A percentile compares a stretch with the other conserved stretches of the same genome.
Conservation (phyloP, 2,888 invertebrate species). For the Hydriomena furcata region DNA sequence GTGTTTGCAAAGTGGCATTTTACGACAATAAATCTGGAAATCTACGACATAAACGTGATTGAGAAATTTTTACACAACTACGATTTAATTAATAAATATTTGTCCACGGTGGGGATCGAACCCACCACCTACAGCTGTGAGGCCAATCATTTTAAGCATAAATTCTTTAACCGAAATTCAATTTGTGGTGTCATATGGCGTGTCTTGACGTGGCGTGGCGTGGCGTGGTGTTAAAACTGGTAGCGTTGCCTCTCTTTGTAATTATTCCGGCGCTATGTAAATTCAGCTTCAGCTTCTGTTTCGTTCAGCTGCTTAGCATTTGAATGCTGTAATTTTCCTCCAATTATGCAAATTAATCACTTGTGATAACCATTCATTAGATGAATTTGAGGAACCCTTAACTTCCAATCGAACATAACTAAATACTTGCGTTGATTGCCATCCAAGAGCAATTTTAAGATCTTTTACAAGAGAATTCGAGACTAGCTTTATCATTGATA, state of each 20-base stretch:
- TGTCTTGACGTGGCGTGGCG: background rate
- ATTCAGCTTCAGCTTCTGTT: slow-evolving; percentile 46
- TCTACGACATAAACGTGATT: too few relatives aligned
- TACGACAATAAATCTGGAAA: too few relatives aligned
- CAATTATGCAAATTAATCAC: slow-evolving; percentile 68
- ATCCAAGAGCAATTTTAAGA: background rate
- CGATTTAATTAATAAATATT: too few relatives aligned
- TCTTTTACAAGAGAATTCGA: background rate
- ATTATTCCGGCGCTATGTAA: slow-evolving; percentile 54
- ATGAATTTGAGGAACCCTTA: slow-evolving; percentile 39
- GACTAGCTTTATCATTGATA: too few relatives aligned
- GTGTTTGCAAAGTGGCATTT: too few relatives aligned
- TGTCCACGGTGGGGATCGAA: too few relatives aligned
- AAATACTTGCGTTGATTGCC: slow-evolving; percentile 10
- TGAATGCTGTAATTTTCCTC: slow-evolving; percentile 52
- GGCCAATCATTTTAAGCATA: too few relatives aligned
- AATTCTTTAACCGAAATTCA: too few relatives aligned
- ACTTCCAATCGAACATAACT: slow-evolving; percentile 27
- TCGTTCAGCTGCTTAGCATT: slow-evolving; percentile 57
- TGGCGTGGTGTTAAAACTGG: background rate
- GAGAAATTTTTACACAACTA: too few relatives aligned
- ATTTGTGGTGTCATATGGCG: background rate
- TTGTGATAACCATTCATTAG: slow-evolving; percentile 55
- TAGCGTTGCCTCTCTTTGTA: slow-evolving; percentile 22
- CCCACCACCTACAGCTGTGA: too few relatives aligned